phyloP scores from a whole-genome alignment of 2,888 invertebrate species.

The Tillus elongatus region DNA sequence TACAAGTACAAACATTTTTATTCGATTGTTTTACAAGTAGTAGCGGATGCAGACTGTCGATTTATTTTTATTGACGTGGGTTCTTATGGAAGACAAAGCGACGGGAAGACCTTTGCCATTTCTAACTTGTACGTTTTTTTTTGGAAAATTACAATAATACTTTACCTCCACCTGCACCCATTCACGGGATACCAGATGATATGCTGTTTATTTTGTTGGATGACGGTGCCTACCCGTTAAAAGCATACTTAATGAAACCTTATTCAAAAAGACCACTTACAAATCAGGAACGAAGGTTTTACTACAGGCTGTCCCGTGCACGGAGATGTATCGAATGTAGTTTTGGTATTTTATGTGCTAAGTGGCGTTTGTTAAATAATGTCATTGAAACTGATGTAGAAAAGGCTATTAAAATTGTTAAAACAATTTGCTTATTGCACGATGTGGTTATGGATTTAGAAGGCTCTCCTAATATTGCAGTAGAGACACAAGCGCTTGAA shows the following conservation, averaged over 20 bases:
- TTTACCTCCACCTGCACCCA: not conserved
- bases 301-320: conserved; percentile 1
- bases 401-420: not conserved
- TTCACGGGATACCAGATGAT: not conserved
- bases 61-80: not conserved
- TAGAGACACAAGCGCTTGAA: no score
- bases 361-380: conserved; percentile 1
- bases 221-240: not conserved
- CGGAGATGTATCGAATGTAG: not conserved
- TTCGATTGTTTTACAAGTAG: not conserved
- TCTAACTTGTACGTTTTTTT: not conserved
- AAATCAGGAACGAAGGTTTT: not conserved
- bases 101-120: conserved; percentile 4
- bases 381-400: conserved; percentile 4
- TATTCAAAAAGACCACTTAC: not conserved
- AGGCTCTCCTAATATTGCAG: no score
- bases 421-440: conserved; percentile 3
- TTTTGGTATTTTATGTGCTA: not conserved
- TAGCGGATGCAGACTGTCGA: not conserved
- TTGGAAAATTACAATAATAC: not conserved
- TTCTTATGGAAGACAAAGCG: conserved; percentile 4
- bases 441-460: not conserved
- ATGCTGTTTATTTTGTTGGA: not conserved
- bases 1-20: conserved; percentile 5
- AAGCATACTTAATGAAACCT: not conserved